Percentiles rank a stretch among this genome's conserved stretches.
Evolutionary conservation across 2,888 invertebrate genomes (phyloP).

Genomic region (Flabesymbios commensalis): DNA sequence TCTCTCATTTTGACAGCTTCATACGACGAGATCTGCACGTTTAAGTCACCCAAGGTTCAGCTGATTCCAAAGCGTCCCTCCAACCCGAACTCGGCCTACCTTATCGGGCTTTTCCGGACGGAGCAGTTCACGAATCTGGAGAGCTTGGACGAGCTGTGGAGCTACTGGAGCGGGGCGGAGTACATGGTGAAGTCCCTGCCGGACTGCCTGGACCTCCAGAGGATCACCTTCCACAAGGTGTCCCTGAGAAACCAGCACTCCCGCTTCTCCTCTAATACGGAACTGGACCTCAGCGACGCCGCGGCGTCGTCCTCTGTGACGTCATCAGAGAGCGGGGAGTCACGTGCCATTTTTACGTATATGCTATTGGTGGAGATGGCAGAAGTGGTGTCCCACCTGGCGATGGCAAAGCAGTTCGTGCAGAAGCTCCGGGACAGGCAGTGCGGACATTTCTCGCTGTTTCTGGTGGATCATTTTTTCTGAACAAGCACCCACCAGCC

Average conservation of each 20-base stretch:
- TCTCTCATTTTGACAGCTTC: slow-evolving; percentile 17
- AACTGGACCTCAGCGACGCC: background rate
- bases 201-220: slow-evolving; percentile 42
- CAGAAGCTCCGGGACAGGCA: slow-evolving; percentile 44
- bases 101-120: slow-evolving; percentile 46
- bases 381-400: slow-evolving; percentile 43
- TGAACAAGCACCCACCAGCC: slow-evolving; percentile 1
- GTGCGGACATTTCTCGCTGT: slow-evolving; percentile 48
- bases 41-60: slow-evolving; percentile 33
- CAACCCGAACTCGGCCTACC: slow-evolving; percentile 47
- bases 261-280: background rate
- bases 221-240: slow-evolving; percentile 47
- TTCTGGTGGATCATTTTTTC: slow-evolving; percentile 36
- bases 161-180: slow-evolving; percentile 51
- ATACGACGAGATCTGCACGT: slow-evolving; percentile 33
- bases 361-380: slow-evolving; percentile 46
- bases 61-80: slow-evolving; percentile 47
- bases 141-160: slow-evolving; percentile 45
- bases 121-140: slow-evolving; percentile 42
- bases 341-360: slow-evolving; percentile 36
- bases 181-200: slow-evolving; percentile 49
- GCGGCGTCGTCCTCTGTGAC: background rate
- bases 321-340: background rate
- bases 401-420: slow-evolving; percentile 42
- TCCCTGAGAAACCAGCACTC: slow-evolving; percentile 21